These are phyloP conservation scores for Abscondita cerata DNA, from an alignment of 2,888 invertebrate genomes.

Conservation along the genomic window DNA sequence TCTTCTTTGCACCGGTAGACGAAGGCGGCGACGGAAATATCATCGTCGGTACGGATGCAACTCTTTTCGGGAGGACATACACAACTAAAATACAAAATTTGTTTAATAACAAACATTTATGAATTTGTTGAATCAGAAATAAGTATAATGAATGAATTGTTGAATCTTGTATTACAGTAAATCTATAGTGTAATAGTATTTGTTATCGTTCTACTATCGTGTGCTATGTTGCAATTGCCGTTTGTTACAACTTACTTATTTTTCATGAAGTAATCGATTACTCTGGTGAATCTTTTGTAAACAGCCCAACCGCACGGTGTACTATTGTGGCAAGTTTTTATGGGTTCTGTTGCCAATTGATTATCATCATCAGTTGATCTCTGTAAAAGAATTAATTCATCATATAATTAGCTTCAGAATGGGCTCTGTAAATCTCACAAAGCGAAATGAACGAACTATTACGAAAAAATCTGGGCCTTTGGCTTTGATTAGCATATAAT, in stretches of 20 bases:
- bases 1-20: constrained; percentile 63
- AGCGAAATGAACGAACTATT: background rate
- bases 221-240: background rate
- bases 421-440: too few relatives aligned
- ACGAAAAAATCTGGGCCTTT: constrained; percentile 15
- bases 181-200: too few relatives aligned
- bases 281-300: constrained; percentile 61
- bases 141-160: background rate
- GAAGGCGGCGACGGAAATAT: constrained; percentile 65
- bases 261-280: constrained; percentile 63
- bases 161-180: background rate
- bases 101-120: too few relatives aligned
- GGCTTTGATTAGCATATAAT: background rate
- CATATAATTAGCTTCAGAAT: too few relatives aligned
- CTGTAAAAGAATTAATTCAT: constrained; percentile 11
- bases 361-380: constrained; percentile 10
- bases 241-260: constrained; percentile 62
- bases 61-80: constrained; percentile 58
- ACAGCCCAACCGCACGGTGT: constrained; percentile 70
- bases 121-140: background rate
- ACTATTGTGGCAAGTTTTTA: constrained; percentile 29
- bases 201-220: background rate
- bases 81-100: constrained; percentile 58
- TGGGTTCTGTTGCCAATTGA: background rate
- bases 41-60: constrained; percentile 64